A percentile compares a stretch with the other conserved stretches of the same genome.
Evolutionary conservation across 2,797 vertebrate species (phyloP).

Genomic region (Chaenodraco wilsoni): DNA sequence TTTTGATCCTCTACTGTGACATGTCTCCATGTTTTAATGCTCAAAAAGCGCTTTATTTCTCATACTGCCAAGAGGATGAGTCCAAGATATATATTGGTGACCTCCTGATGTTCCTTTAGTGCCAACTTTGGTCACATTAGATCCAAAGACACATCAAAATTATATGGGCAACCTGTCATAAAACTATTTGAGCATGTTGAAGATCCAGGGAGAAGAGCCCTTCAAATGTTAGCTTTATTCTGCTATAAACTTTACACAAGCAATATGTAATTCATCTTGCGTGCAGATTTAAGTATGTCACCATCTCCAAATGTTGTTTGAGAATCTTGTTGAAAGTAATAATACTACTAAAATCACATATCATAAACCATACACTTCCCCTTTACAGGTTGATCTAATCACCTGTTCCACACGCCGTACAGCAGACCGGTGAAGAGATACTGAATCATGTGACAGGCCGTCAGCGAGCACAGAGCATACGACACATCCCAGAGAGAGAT

Average conservation of each 20-base stretch:
- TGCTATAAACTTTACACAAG: background rate
- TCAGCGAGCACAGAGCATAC: conserved; percentile 23
- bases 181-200: background rate
- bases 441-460: conserved; percentile 64
- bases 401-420: background rate
- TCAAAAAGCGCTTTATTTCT: no score
- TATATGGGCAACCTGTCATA: background rate
- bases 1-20: no score
- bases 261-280: background rate
- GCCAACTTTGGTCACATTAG: background rate
- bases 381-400: background rate
- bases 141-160: background rate
- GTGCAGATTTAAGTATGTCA: background rate
- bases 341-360: background rate
- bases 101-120: background rate
- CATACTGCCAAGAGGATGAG: conserved; percentile 1
- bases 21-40: no score
- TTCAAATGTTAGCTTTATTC: background rate
- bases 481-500: conserved; percentile 15
- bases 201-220: background rate
- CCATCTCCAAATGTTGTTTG: background rate
- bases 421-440: conserved; percentile 19
- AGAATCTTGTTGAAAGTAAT: background rate
- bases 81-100: background rate
- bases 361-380: background rate